Evolutionary conservation across 2,797 vertebrate genomes (phyloP), one percentile per base, ranked within the genome.

Genomic region (Eulemur albifrons): DNA sequence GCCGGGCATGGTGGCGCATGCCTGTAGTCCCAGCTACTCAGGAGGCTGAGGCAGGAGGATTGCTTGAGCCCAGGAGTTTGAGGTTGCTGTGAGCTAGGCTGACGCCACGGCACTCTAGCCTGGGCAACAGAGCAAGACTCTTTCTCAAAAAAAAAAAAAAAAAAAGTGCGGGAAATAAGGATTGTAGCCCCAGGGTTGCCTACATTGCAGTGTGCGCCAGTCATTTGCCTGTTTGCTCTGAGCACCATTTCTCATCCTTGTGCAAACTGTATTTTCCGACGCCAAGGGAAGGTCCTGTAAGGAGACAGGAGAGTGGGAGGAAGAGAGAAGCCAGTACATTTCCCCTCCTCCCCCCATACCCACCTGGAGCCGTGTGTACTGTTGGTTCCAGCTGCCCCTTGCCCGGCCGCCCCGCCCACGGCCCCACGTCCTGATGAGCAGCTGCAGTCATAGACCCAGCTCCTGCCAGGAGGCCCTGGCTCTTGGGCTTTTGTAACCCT

Each of bases 321-420:
- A 25, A 86, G 69, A 57, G 20, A 75, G 35, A 54, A 43, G 3
- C 15, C 25, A 20, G 14, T 5, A 2, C 20, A 3, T 40, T 65
- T 35, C 40, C 54, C 18, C 20, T 15, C 7, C 61, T 63, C 30
- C 3, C 63, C 25, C 3, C 40, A 13, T 23, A 7, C 18, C 5
- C n/a, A 5, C 18, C 9, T 52, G n/a, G 20, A 76, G 18, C 40
- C 27, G 0, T 2, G 2, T 14, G 43, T 20, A 1, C 70, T 13
- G 4, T 1, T 9, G 40, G 17, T 12, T 40, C 67, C 30, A 32
- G 23, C 15, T 90, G 9, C 20, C 25, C 21, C 38, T 15, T 67
- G 35, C 27, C 35, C 18, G n/a, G 17, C 14, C 30, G 23, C 20
- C 43, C 40, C 6, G 23, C 2, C 15, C 5, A 1, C 6, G 8